Percentiles rank a stretch among this genome's conserved stretches.
Conservation (phyloP, 2,113 vertebrate species). For the Nycticryphes semicollaris region DNA sequence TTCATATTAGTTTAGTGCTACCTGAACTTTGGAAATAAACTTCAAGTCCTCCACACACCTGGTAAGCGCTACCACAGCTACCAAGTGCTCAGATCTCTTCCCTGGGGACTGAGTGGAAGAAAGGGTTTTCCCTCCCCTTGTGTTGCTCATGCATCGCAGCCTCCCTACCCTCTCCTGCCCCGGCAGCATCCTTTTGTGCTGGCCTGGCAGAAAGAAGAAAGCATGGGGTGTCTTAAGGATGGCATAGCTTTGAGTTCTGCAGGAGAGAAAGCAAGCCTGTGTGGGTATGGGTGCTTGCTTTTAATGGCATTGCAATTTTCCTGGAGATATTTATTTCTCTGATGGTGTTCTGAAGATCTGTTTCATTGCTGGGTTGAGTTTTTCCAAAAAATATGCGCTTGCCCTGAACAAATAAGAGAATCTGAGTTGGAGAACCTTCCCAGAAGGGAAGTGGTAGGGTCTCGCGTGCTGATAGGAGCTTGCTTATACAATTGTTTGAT, state of each 20-base stretch:
- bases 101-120: neutral
- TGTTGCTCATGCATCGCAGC: accelerated
- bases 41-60: neutral
- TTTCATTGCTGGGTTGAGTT: neutral
- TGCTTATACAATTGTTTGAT: neutral
- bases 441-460: neutral
- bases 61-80: neutral
- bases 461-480: neutral
- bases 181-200: neutral
- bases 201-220: neutral
- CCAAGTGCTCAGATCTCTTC: neutral
- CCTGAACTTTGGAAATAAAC: neutral
- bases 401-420: neutral
- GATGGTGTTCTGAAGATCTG: neutral
- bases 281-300: neutral
- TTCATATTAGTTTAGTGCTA: neutral
- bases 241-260: neutral
- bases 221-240: accelerated
- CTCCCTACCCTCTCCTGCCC: neutral
- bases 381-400: neutral
- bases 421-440: neutral
- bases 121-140: accelerated
- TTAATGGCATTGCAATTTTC: neutral
- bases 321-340: neutral
- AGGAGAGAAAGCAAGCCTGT: neutral